A percentile compares a stretch with the other conserved stretches of the same genome.
Conservation (phyloP, 2,888 invertebrate species). For the Oeneis ivallda region DNA sequence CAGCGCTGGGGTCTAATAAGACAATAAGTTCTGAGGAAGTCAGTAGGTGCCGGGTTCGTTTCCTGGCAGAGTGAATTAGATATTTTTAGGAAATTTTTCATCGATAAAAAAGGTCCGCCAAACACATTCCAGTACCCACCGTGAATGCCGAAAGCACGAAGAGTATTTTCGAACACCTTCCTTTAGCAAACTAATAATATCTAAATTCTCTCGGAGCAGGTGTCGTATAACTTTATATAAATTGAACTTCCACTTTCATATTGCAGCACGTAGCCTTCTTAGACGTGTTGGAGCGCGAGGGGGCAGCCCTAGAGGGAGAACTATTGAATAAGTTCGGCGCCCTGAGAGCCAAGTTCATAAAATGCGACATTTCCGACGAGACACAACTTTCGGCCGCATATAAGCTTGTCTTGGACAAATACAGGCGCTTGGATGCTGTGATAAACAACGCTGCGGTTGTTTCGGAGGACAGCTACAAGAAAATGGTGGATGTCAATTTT, state of each 20-base stretch:
- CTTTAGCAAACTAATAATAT: conserved; percentile 23
- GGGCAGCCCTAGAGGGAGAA: conserved; percentile 59
- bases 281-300: conserved; percentile 64
- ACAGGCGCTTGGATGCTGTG: conserved; percentile 63
- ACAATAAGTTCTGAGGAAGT: no score
- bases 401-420: conserved; percentile 65
- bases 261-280: conserved; percentile 72
- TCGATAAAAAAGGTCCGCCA: conserved; percentile 1
- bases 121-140: no score
- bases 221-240: conserved; percentile 28
- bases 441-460: conserved; percentile 68
- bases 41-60: no score
- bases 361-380: conserved; percentile 68
- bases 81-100: no score
- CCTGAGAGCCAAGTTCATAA: conserved; percentile 71
- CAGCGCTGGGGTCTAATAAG: no score
- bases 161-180: conserved; percentile 13
- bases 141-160: conserved; percentile 5
- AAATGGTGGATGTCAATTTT: conserved; percentile 68
- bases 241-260: conserved; percentile 30
- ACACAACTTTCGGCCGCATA: conserved; percentile 59
- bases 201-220: conserved; percentile 26
- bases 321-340: conserved; percentile 65
- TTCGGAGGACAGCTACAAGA: conserved; percentile 53
- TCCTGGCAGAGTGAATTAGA: no score